phyloP scores from a whole-genome alignment of 2,888 invertebrate genomes.

The Andrena chrysosceles region DNA sequence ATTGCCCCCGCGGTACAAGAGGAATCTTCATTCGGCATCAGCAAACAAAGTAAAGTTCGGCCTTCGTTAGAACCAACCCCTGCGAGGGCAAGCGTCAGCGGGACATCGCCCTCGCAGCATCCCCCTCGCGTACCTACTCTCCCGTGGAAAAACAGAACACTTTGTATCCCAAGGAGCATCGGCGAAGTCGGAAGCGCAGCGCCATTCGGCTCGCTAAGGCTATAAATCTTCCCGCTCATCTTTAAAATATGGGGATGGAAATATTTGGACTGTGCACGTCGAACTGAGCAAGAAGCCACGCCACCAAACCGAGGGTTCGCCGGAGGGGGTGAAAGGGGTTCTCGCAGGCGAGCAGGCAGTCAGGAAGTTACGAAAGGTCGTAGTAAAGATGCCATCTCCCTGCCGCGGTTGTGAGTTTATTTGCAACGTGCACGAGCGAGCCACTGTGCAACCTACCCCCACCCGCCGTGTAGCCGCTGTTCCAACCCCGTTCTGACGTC shows the following conservation, averaged over 20 bases:
- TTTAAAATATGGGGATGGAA: conserved; percentile 83
- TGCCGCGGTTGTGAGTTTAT: conserved; percentile 70
- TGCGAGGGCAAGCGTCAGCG: neutral
- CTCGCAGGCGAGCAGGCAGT: conserved; percentile 26
- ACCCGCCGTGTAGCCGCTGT: conserved; percentile 59
- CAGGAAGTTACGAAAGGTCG: conserved; percentile 77
- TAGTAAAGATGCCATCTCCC: conserved; percentile 81
- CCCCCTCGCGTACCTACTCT: neutral
- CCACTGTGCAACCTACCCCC: conserved; percentile 33
- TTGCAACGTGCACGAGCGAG: conserved; percentile 67
- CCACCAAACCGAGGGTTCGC: neutral
- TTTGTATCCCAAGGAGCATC: conserved; percentile 61
- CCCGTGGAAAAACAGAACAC: conserved; percentile 68
- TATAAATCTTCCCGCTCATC: conserved; percentile 82
- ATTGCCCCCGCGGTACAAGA: neutral
- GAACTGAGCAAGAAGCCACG: conserved; percentile 67
- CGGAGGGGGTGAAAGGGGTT: conserved; percentile 27
- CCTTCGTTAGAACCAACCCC: neutral
- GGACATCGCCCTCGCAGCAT: neutral
- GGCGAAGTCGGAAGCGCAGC: conserved; percentile 57
- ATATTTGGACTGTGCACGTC: conserved; percentile 78
- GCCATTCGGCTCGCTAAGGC: conserved; percentile 48
- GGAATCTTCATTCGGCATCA: conserved; percentile 20
- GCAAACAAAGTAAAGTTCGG: conserved; percentile 17
- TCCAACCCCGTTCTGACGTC: conserved; percentile 45